A percentile compares a stretch with the other conserved stretches of the same genome.
phyloP scores from a whole-genome alignment of 2,888 invertebrate genomes.

The Autographa gamma region DNA sequence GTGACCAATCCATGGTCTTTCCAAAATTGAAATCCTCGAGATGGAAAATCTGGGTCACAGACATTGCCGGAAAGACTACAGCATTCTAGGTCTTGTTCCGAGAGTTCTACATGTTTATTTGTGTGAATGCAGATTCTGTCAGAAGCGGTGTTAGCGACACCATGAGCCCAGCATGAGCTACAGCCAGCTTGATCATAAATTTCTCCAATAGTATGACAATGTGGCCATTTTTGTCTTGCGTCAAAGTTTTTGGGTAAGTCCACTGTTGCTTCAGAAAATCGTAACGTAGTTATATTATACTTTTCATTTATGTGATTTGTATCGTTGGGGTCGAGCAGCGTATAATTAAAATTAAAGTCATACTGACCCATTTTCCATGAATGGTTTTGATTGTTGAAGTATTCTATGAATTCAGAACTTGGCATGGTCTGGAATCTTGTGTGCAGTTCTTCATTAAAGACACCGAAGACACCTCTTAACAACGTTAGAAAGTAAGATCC shows the following conservation, averaged over 20 bases:
- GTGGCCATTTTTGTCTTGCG: conserved; percentile 7
- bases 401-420: conserved; percentile 3
- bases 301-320: background rate
- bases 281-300: background rate
- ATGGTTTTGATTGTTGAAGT: conserved; percentile 4
- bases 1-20: background rate
- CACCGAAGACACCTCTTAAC: conserved; percentile 1
- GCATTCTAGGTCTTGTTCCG: conserved; percentile 15
- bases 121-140: conserved; percentile 11
- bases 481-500: conserved; percentile 6
- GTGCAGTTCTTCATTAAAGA: conserved; percentile 14
- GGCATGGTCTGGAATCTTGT: conserved; percentile 5
- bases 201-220: background rate
- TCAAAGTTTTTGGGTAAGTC: conserved; percentile 7
- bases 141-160: conserved; percentile 19
- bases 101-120: background rate
- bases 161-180: conserved; percentile 11
- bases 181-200: background rate
- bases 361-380: conserved; percentile 16
- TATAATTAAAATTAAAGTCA: background rate
- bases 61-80: background rate
- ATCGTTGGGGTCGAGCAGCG: background rate
- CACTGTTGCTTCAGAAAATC: background rate
- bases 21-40: background rate
- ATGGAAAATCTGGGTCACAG: background rate